Evolutionary conservation across 2,888 invertebrate genomes (phyloP).

Genomic region (Calameuta pallipes): DNA sequence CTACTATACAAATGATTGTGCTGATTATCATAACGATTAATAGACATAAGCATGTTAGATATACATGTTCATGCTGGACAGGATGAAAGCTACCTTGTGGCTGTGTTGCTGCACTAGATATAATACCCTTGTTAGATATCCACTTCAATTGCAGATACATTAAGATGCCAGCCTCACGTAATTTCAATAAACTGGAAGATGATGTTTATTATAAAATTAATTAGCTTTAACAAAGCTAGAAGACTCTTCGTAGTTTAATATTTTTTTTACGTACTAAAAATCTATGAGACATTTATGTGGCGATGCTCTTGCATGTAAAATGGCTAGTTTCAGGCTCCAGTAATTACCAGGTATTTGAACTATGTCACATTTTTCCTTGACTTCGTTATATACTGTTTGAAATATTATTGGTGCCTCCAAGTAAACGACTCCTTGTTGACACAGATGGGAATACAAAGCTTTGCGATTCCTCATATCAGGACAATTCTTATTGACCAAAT

Average conservation of each 20-base stretch:
- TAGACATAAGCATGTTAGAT: slow-evolving; percentile 32
- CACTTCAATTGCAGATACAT: slow-evolving; percentile 61
- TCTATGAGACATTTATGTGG: slow-evolving; percentile 48
- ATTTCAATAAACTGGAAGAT: slow-evolving; percentile 56
- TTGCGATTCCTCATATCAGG: slow-evolving; percentile 53
- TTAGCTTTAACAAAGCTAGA: slow-evolving; percentile 4
- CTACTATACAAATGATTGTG: slow-evolving; percentile 43
- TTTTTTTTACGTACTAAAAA: slow-evolving; percentile 46
- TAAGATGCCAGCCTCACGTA: slow-evolving; percentile 62
- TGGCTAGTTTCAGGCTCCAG: slow-evolving; percentile 36
- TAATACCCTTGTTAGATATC: slow-evolving; percentile 42
- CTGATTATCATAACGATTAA: slow-evolving; percentile 35
- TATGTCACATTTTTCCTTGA: slow-evolving; percentile 37
- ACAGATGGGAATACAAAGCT: slow-evolving; percentile 55
- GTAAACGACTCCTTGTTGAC: slow-evolving; percentile 57
- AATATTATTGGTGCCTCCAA: slow-evolving; percentile 63
- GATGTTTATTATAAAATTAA: neutral
- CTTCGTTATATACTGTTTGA: slow-evolving; percentile 37
- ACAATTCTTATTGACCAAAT: slow-evolving; percentile 61
- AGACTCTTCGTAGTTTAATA: neutral
- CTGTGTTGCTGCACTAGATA: slow-evolving; percentile 19
- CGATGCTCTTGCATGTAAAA: slow-evolving; percentile 45
- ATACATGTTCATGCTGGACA: slow-evolving; percentile 47
- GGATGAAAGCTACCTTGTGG: slow-evolving; percentile 32
- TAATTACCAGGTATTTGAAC: slow-evolving; percentile 36